A percentile compares a stretch with the other conserved stretches of the same genome.
These are phyloP conservation scores for Tipula confusa DNA, from an alignment of 2,888 invertebrate species.

Conservation along the genomic window DNA sequence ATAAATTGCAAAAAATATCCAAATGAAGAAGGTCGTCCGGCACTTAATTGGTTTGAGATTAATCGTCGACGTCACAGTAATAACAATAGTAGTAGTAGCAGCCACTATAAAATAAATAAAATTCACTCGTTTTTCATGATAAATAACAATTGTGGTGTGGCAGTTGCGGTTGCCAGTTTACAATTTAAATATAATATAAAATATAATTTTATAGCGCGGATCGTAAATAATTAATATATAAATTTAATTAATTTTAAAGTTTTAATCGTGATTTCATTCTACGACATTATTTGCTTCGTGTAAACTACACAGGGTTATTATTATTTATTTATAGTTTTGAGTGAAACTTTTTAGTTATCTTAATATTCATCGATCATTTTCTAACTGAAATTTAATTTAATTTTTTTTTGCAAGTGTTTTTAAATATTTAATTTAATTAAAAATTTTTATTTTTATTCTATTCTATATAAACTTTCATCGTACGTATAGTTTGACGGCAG, in stretches of 20 bases:
- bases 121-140: constrained; percentile 14
- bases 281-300: background rate
- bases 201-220: background rate
- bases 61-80: background rate
- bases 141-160: background rate
- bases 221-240: too few relatives aligned
- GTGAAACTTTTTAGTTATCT: background rate
- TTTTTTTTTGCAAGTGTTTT: too few relatives aligned
- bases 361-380: background rate
- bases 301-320: background rate
- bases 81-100: background rate
- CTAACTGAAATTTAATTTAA: too few relatives aligned
- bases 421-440: background rate
- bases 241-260: background rate
- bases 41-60: background rate
- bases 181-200: background rate
- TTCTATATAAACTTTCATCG: background rate
- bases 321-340: background rate
- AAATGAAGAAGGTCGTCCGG: background rate
- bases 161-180: background rate
- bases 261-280: background rate
- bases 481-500: background rate
- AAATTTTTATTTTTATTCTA: background rate
- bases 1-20: background rate
- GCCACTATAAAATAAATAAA: background rate